Evolutionary conservation across 2,113 vertebrate genomes (phyloP).

Genomic region (Martes martes): DNA sequence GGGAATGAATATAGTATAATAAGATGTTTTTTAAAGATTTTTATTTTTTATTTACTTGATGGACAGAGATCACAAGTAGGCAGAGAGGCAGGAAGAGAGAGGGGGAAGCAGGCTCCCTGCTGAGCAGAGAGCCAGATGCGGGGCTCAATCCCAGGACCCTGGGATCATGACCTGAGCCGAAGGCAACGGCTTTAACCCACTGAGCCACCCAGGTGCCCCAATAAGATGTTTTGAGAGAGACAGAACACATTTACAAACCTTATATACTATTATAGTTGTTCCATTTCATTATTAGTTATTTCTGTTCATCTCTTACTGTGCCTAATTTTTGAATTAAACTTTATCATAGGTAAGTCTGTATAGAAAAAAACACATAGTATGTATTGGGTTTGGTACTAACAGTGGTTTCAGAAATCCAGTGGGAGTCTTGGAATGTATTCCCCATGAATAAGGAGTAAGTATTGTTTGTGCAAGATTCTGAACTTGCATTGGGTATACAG

Average conservation of each 20-base stretch:
- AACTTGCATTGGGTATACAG: background rate
- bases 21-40: background rate
- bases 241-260: background rate
- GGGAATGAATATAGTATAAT: background rate
- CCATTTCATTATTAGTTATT: background rate
- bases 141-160: no score
- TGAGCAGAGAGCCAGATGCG: no score
- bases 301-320: background rate
- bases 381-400: background rate
- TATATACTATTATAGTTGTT: background rate
- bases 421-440: background rate
- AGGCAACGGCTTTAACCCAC: no score
- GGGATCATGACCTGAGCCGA: no score
- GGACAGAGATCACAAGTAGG: no score
- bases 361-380: background rate
- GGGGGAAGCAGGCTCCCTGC: no score
- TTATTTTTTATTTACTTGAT: no score
- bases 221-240: background rate
- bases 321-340: background rate
- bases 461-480: background rate
- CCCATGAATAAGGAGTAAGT: background rate
- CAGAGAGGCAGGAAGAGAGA: no score
- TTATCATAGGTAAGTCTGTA: background rate
- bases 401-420: background rate
- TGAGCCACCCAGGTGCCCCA: background rate